Base-by-base conservation (phyloP, 2,113 vertebrate genomes). In the Columba janthina region DNA sequence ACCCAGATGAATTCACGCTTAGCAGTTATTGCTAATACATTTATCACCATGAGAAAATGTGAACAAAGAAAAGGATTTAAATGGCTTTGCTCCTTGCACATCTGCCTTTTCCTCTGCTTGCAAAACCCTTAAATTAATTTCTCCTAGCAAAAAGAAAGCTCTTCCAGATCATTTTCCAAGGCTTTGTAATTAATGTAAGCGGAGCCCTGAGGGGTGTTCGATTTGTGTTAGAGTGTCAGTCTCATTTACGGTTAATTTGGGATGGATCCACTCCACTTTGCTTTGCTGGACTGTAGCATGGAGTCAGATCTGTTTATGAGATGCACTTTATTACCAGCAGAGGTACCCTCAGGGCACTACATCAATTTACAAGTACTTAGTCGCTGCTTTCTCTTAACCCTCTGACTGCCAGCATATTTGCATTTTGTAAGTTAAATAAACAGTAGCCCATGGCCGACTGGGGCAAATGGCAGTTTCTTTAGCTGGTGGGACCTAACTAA, bases 291-390 rank as follows among this genome's bases (percentile, higher is more conserved):
- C 88, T 57, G 31, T 74, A 67, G 85, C 69, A 48, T 1, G 1
- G 42, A 89, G 84, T 64, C 80, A 90, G 83, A 61, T 81, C 72
- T 84, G 82, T 29, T 93, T 15, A 86, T 83, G n/a, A 84, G 85
- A 84, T 80, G 53, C 82, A 84, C 72, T 94, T 93, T 72, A 72
- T 88, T 93, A 86, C 46, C 2, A 38, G 44, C 85, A 94, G 90
- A 84, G 75, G 44, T 75, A 54, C 88, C 92, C 79, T 81, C 61
- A 75, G 92, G 93, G 44, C 82, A 65, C 83, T 18, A 65, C 79
- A 92, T 92, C 94, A 80, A 6, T 95, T 93, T 88, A 54, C 75
- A 81, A 96, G 48, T 86, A 90, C 83, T 94, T 86, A 90, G 78
- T 50, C 1, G 0, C 61, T 86, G 73, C 85, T 90, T 82, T 78